phyloP scores from a whole-genome alignment of 2,888 invertebrate genomes.

The Quadriops clusia region DNA sequence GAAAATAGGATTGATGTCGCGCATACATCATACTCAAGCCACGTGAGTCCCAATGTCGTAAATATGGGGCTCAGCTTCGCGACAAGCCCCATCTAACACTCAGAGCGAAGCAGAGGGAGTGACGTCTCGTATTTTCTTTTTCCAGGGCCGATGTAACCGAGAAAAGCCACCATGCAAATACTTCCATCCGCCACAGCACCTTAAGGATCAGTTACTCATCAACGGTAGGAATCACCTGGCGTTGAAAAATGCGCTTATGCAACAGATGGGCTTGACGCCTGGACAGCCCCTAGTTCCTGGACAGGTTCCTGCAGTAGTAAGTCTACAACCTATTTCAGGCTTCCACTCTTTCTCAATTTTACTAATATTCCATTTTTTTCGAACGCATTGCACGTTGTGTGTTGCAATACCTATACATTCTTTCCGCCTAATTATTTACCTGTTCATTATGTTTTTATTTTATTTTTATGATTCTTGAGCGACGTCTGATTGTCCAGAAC shows the following conservation, averaged over 20 bases:
- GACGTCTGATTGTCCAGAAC: too few relatives aligned
- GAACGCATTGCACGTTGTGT: too few relatives aligned
- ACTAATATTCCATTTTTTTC: background rate
- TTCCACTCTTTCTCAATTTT: background rate
- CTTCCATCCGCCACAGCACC: slow-evolving; percentile 99
- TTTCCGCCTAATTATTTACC: too few relatives aligned
- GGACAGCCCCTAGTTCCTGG: slow-evolving; percentile 85
- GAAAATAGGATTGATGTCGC: too few relatives aligned
- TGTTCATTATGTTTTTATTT: too few relatives aligned
- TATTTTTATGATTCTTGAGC: too few relatives aligned
- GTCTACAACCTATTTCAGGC: too few relatives aligned
- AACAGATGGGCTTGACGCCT: slow-evolving; percentile 89
- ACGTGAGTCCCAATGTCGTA: slow-evolving; percentile 9
- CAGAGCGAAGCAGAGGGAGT: too few relatives aligned
- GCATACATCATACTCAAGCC: slow-evolving; percentile 10
- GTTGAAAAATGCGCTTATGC: slow-evolving; percentile 94
- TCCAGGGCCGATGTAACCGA: slow-evolving; percentile 98
- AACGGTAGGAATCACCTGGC: slow-evolving; percentile 99
- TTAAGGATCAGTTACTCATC: slow-evolving; percentile 98
- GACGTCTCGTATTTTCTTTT: too few relatives aligned
- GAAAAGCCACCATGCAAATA: slow-evolving; percentile 99
- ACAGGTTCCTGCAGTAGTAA: slow-evolving; percentile 88
- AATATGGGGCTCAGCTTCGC: slow-evolving; percentile 10
- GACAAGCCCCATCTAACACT: too few relatives aligned
- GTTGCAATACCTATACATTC: too few relatives aligned